Base-by-base conservation (phyloP, 1,140 invertebrate species). In the Drosophila navojoa region DNA sequence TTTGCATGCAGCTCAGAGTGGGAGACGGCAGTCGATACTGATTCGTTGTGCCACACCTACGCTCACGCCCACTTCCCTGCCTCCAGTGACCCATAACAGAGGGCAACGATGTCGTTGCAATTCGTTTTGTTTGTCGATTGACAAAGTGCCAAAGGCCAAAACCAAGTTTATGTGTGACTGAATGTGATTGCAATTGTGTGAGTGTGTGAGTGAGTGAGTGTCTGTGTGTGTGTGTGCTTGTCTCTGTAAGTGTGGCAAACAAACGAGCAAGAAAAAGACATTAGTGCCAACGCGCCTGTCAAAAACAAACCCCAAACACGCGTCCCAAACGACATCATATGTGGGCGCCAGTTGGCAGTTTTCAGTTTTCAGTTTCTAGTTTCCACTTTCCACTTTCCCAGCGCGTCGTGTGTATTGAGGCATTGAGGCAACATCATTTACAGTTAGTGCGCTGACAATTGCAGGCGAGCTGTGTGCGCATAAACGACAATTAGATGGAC, bases 81-180 rank as follows among this genome's bases (percentile, higher is more conserved):
- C n/a, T n/a, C n/a, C n/a, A n/a, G n/a, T n/a, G n/a, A n/a, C n/a
- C n/a, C n/a, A n/a, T 19, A 22, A 22, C 42, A 16, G 16, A 15
- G 7, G 15, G 16, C 42, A 45, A 45, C 42, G 45, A 58, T 50
- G 58, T 40, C 29, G 60, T 70, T 68, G 81, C 80, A 73, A 79
- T 84, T 84, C 77, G 62, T 77, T 85, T 84, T 84, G 79, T 79
- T 81, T 80, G 77, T 61, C 77, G 76, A 85, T 84, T 86, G 81
- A 80, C 81, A 84, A 84, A 84, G 81, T 84, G 81, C 81, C 81
- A 85, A 77, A 84, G 80, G 81, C 61, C 66, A 76, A 68, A 69
- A 49, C 25, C 49, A 50, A n/a, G 27, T 44, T 40, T 38, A 9
- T 32, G 32, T 32, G 32, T 32, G 32, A 32, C 32, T 32, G 32